Evolutionary conservation across 2,113 vertebrate genomes (phyloP), one percentile per base, ranked within the genome.

Genomic region (Toxotes jaculatrix): DNA sequence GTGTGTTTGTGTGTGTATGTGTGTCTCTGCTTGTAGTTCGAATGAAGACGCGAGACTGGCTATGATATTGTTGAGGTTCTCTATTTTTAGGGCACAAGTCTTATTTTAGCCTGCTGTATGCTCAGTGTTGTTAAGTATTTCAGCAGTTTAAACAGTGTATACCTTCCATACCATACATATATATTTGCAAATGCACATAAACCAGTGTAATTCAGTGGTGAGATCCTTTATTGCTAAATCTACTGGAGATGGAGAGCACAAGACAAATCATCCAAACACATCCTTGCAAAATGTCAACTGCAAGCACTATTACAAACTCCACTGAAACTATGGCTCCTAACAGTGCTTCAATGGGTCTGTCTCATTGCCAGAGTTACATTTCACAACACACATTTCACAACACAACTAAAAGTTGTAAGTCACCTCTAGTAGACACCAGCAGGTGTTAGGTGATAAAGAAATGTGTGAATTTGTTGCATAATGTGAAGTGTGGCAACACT

Each of bases 1-100:
- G 4, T 38, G 31, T 77, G 57, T 80, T 74, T 79, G 23, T 57
- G 31, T 75, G 9, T 82, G 31, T 75, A 7, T 82, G 66, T 69
- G 66, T 77, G 60, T 77, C 1, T 74, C 16, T 61, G 60, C 74
- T 62, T 82, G 68, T 61, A 45, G 72, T 65, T 73, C 4, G 5
- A 73, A 82, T 67, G 66, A 75, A 74, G 56, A 74, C 3, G 11
- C 8, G 36, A 27, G 55, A 51, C 47, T 77, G 59, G n/a, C n/a
- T 78, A 27, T 31, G 43, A 72, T 40, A 64, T 38, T 56, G n/a
- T 73, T 62, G 42, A 74, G 55, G 23, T 63, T 71, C 73, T 61
- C 60, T 82, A 60, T 78, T 83, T 78, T 80, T 60, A 60, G 14
- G 5, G 5, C 23, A 1, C 0, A 62, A 3, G 4, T 76, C 19